Percentiles rank a stretch among this genome's conserved stretches.
Conservation (phyloP, 2,797 vertebrate species). For the Chiloscyllium punctatum region DNA sequence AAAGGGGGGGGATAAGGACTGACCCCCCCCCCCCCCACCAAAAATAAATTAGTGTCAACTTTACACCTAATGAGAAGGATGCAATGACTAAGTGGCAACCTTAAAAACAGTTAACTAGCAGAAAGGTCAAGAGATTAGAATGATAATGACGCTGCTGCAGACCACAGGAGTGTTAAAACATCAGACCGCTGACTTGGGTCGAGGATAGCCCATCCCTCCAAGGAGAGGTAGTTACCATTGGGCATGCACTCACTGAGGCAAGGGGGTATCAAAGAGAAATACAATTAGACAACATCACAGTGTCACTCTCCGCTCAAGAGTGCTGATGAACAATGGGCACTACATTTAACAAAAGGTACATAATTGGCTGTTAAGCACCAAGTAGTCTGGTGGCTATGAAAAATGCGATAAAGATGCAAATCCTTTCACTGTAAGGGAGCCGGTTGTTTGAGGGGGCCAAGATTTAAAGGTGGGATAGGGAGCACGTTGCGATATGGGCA, state of each 20-base stretch:
- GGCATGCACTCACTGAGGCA: neutral
- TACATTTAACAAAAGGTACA: neutral
- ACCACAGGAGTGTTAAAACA: neutral
- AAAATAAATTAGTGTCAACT: conserved; percentile 16
- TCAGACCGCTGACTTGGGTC: neutral
- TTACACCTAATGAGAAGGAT: neutral
- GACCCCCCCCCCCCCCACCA: neutral
- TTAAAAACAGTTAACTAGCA: neutral
- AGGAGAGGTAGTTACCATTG: neutral
- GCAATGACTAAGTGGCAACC: neutral
- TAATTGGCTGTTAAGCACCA: neutral
- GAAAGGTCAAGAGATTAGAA: neutral
- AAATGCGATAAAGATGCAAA: neutral
- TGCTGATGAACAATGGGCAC: neutral
- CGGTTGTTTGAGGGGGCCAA: neutral
- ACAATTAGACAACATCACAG: too few species aligned
- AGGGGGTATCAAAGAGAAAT: neutral
- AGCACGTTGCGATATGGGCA: neutral
- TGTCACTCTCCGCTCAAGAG: neutral
- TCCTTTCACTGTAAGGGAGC: neutral
- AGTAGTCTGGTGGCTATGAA: neutral
- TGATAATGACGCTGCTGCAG: neutral
- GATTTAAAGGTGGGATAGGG: neutral
- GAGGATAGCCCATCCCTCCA: neutral
- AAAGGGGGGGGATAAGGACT: neutral